Evolutionary conservation across 2,888 invertebrate genomes (phyloP), one percentile per base, ranked within the genome.

Genomic region (Timandra comae): DNA sequence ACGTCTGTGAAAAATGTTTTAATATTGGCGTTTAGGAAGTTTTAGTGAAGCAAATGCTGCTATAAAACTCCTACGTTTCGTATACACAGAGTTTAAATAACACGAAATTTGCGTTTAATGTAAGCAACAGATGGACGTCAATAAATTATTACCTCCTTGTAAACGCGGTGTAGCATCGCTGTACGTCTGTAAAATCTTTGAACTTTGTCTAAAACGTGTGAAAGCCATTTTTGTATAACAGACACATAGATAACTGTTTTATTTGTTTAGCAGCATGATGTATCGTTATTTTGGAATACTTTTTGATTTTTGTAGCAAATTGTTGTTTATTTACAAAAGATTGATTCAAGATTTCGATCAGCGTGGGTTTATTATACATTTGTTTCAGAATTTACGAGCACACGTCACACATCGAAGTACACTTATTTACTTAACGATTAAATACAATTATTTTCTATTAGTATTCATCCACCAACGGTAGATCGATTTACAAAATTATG

Each of bases 51-150:
- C 47, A 46, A 55, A 56, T 45, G 33, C 43, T 33, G 58, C 46
- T 38, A 60, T 71, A 66, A 72, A 72, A 66, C 57, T 55, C 39
- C 40, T 48, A 54, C 56, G 55, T 54, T 53, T 48, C 48, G 49
- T 49, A 47, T 58, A 54, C 49, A 46, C 42, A n/a, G 46, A 44
- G 46, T 55, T 54, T 53, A 62, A 66, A 67, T 65, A 63, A 60
- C 52, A 51, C 56, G 40, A 61, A 63, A 57, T 65, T 60, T 47
- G 49, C 49, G 52, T 64, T 63, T 57, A 58, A 60, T 63, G 56
- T 53, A 55, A 62, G 59, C 65, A 65, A 63, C 68, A 70, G 69
- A 73, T 70, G 68, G 56, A 63, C 51, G 56, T 49, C 47, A 41
- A 63, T 72, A 69, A 73, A 68, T 73, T 67, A 71, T 63, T 54